Base-by-base conservation (phyloP, 1,140 invertebrate genomes). In the Trichoplusia ni region DNA sequence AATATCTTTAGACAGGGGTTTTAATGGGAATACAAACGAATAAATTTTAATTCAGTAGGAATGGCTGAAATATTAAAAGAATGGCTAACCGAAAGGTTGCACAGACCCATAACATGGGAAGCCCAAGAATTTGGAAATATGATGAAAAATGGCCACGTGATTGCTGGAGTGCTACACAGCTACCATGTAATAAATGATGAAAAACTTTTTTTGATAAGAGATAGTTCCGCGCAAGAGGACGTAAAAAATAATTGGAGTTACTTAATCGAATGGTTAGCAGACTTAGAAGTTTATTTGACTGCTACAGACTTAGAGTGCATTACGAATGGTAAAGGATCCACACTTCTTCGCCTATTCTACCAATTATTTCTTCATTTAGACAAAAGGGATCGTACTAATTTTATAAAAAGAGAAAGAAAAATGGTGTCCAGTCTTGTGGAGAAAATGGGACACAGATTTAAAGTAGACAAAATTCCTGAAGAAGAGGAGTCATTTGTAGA, bases 321-420 rank as follows among this genome's bases (percentile, higher is more conserved):
- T 4, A 91, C 90, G 42, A 77, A 90, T 29, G 91, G 91, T 5
- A 90, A 90, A 58, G 90, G 91, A 14, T 86, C 87, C 6, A 74
- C 88, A 0, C 75, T 92, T 8, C 71, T 93, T 9, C 88, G 91
- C 8, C 70, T 94, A 6, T 92, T 93, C 71, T 93, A 93, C 79
- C 90, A 93, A 78, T 69, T 94, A 8, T 94, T 92, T 72, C 77
- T 94, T 11, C 84, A 86, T 63, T 80, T 94, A n/a, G 91, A 93
- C 44, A 91, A 91, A 66, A 92, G 90, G 70, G 91, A 93, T 76
- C 79, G 86, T 11, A 78, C 91, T 31, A 80, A 92, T 61, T 92
- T 92, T 65, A 90, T 92, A 19, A 91, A 91, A 49, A 69, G 84
- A 31, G 89, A 92, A 58, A 84, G 85, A 61, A 86, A 92, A 69